Base-by-base conservation (phyloP, 1,140 invertebrate species). In the Lucilia cuprina region DNA sequence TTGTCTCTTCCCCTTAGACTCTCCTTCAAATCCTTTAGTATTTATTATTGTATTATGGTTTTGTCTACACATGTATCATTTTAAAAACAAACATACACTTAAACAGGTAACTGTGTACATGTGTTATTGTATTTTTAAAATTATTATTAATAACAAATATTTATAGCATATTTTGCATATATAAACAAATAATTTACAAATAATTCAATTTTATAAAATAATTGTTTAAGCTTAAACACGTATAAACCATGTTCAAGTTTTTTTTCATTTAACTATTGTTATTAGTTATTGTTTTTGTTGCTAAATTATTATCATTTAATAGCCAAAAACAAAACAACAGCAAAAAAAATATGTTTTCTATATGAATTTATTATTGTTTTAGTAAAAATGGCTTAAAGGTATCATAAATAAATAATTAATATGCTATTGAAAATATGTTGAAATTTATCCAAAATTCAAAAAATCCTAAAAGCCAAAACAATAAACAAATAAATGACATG, bases 151-250 rank as follows among this genome's bases (percentile, higher is more conserved):
- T 70, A 70, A 19, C 19, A 70, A 21, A 70, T 21, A 21, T 70
- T 21, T 70, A 70, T 70, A 21, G n/a, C 19, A 21, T 21, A 70
- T 19, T 70, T 70, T 70, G 4, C 19, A 21, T 9, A 70, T 70
- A 70, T 10, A 70, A 70, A 65, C 60, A 65, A 65, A 65, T 65
- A 65, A 65, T 70, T 70, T 70, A 70, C n/a, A 70, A 70, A 70
- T 70, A 70, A 70, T 70, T 70, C 65, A 70, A 70, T 70, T 70
- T 55, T 55, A 12, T 55, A 55, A n/a, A n/a, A n/a, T 55, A 55
- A 55, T 55, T 55, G 50, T 55, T 55, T 55, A 12, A 55, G 10
- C 3, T 55, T 55, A 17, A 7, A 12, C 50, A 55, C 14, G 14
- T 55, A 55, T 55, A 13, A 55, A n/a, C 50, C 50, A 55, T 55